Evolutionary conservation across 1,140 invertebrate genomes (phyloP).

Genomic region (Drosophila parvula): DNA sequence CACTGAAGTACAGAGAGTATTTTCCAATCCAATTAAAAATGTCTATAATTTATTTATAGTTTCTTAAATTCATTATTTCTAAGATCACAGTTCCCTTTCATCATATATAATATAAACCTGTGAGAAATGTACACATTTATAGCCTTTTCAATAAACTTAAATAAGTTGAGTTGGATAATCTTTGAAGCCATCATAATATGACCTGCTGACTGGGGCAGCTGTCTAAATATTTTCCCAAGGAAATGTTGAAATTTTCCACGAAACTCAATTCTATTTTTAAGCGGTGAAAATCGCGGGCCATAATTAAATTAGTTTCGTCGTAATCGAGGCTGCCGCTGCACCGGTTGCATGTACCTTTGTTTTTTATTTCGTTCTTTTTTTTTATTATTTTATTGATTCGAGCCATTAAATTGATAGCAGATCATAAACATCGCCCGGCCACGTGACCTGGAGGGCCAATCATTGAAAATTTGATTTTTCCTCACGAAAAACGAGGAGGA

Average conservation of each 20-base stretch:
- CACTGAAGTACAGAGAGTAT: not conserved
- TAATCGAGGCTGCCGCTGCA: not conserved
- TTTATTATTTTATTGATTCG: slow-evolving; percentile 61
- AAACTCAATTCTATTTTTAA: slow-evolving; percentile 9
- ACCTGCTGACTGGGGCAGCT: not conserved
- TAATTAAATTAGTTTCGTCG: slow-evolving; percentile 23
- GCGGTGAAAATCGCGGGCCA: slow-evolving; percentile 2
- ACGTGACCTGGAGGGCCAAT: slow-evolving; percentile 62
- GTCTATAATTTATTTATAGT: not conserved
- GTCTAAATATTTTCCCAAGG: not conserved
- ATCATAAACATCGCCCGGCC: slow-evolving; percentile 56
- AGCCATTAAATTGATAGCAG: slow-evolving; percentile 64
- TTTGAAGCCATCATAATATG: no score
- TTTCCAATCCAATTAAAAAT: not conserved
- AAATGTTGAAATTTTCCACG: slow-evolving; percentile 9
- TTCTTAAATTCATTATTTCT: not conserved
- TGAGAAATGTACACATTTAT: not conserved
- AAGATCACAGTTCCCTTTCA: not conserved
- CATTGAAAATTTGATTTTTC: slow-evolving; percentile 71
- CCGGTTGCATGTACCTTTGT: slow-evolving; percentile 14
- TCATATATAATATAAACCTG: no score
- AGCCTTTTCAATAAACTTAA: no score
- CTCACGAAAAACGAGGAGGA: not conserved
- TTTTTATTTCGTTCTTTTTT: slow-evolving; percentile 21
- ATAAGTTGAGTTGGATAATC: not conserved